Conservation (phyloP, 2,888 invertebrate species). For the Helicoverpa assulta region DNA sequence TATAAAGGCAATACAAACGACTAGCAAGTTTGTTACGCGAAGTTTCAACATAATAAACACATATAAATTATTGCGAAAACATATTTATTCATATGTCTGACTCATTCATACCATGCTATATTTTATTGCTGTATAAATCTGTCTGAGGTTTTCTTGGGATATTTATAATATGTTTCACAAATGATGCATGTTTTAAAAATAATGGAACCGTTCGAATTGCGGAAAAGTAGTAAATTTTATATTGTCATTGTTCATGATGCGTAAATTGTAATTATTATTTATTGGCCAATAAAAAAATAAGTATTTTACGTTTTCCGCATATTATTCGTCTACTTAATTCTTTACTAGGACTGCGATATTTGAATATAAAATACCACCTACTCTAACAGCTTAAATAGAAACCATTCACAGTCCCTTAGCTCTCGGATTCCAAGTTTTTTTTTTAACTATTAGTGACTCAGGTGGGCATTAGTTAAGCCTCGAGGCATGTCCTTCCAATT, state of each 20-base stretch:
- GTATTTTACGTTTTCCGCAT: no score
- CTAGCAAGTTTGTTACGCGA: constrained; percentile 45
- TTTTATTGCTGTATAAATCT: not conserved
- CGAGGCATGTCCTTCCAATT: constrained; percentile 60
- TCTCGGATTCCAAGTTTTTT: constrained; percentile 15
- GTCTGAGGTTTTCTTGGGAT: no score
- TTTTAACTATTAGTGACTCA: constrained; percentile 54
- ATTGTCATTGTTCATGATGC: no score
- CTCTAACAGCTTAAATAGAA: constrained; percentile 3
- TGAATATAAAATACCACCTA: not conserved
- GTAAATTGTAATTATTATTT: no score
- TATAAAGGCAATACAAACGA: constrained; percentile 49
- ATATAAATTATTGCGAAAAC: constrained; percentile 34
- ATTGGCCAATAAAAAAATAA: no score
- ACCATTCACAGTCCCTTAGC: constrained; percentile 12
- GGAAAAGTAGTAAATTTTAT: no score
- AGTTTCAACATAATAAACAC: constrained; percentile 35
- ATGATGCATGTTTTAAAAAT: no score
- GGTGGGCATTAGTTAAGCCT: constrained; percentile 41
- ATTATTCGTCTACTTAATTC: no score
- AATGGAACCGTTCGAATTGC: no score
- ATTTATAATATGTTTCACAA: no score
- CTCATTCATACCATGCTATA: constrained; percentile 20
- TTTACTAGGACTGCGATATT: no score
- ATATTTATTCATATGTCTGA: constrained; percentile 41